Evolutionary conservation across 2,113 vertebrate genomes (phyloP).

Genomic region (Hyperoodon ampullatus): DNA sequence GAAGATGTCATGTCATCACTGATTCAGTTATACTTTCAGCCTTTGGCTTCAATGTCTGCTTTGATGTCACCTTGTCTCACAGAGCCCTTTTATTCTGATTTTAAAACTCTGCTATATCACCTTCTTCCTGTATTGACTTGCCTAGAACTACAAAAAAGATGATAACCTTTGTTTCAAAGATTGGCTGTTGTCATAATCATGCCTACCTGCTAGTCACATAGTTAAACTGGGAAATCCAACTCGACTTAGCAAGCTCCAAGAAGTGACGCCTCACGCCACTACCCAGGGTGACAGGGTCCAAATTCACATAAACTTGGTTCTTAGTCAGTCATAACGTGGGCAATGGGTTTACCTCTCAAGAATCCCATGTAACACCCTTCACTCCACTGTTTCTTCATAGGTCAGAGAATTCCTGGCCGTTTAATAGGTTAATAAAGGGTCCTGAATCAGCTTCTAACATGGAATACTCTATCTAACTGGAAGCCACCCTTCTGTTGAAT

Average conservation of each 20-base stretch:
- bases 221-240: background rate
- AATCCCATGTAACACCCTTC: background rate
- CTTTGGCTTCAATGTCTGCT: background rate
- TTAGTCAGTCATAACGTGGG: background rate
- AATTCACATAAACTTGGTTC: background rate
- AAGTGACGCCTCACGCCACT: accelerated
- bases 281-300: background rate
- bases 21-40: too few species aligned
- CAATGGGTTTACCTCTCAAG: accelerated
- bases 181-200: too few species aligned
- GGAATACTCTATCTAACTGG: background rate
- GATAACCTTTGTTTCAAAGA: background rate
- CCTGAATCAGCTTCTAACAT: background rate
- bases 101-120: background rate
- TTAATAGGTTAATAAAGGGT: too few species aligned
- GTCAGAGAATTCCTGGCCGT: too few species aligned
- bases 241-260: background rate
- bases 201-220: too few species aligned
- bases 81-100: background rate
- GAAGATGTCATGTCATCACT: background rate
- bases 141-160: background rate
- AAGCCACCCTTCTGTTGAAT: background rate
- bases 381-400: background rate
- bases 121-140: background rate
- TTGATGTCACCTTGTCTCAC: too few species aligned